Evolutionary conservation across 2,797 vertebrate genomes (phyloP).

Genomic region (Trichosurus vulpecula): DNA sequence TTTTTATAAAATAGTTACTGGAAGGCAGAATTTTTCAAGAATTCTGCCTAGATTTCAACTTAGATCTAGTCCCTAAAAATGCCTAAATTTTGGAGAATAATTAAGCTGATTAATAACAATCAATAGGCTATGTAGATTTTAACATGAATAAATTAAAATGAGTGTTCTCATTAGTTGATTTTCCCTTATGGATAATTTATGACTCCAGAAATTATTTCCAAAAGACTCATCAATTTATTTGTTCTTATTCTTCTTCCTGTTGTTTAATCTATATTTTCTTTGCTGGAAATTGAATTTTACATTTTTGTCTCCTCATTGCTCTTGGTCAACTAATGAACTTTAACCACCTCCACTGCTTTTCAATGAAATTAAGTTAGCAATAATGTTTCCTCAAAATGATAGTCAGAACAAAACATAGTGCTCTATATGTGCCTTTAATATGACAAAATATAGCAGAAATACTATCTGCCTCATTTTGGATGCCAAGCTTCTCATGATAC

Average conservation of each 20-base stretch:
- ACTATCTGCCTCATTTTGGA: neutral
- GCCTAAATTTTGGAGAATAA: constrained; percentile 40
- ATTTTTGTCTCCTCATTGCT: neutral
- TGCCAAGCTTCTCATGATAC: neutral
- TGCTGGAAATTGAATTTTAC: neutral
- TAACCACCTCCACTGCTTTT: neutral
- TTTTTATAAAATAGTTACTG: constrained; percentile 41
- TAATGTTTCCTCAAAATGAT: neutral
- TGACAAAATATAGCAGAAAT: neutral
- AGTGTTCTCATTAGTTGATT: neutral
- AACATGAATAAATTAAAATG: constrained; percentile 11
- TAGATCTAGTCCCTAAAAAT: constrained; percentile 26
- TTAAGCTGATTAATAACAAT: neutral
- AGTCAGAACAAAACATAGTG: neutral
- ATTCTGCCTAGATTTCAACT: constrained; percentile 24
- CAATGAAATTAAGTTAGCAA: neutral
- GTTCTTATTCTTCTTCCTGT: neutral
- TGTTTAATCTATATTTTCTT: neutral
- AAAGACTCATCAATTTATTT: neutral
- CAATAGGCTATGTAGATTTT: neutral
- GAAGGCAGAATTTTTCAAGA: constrained; percentile 16
- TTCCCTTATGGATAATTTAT: neutral
- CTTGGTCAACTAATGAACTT: neutral
- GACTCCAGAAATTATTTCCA: neutral
- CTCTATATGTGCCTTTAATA: neutral